phyloP scores from a whole-genome alignment of 2,797 vertebrate genomes.

The Xerus rutilus region DNA sequence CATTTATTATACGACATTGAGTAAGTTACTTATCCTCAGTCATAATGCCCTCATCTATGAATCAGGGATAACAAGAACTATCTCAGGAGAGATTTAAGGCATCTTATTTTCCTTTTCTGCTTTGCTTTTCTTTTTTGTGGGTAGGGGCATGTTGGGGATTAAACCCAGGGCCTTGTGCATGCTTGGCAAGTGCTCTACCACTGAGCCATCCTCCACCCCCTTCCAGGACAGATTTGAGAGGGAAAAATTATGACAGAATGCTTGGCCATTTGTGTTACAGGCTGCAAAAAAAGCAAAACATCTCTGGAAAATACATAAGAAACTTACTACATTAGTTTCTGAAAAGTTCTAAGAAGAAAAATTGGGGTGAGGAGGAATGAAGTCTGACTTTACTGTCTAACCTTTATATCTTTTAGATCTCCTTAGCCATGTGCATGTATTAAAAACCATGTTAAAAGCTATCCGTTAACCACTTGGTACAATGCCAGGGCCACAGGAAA shows the following conservation, averaged over 20 bases:
- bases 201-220: no score
- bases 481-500: not conserved
- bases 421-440: not conserved
- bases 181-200: no score
- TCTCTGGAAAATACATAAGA: not conserved
- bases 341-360: conserved; percentile 14
- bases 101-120: no score
- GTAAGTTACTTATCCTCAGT: not conserved
- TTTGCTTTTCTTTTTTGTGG: no score
- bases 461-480: not conserved
- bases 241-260: not conserved
- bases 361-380: not conserved
- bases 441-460: conserved; percentile 1
- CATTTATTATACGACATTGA: fast-evolving
- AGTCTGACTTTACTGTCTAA: not conserved
- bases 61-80: not conserved
- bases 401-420: not conserved
- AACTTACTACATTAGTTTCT: not conserved
- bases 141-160: no score
- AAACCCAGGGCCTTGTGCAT: no score
- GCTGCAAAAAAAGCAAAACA: not conserved
- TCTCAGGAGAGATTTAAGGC: not conserved
- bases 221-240: not conserved
- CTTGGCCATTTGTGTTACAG: not conserved
- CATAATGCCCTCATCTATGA: not conserved